These are phyloP conservation scores for Lindbergichthys nudifrons DNA, from an alignment of 2,797 vertebrate species.

Conservation along the genomic window DNA sequence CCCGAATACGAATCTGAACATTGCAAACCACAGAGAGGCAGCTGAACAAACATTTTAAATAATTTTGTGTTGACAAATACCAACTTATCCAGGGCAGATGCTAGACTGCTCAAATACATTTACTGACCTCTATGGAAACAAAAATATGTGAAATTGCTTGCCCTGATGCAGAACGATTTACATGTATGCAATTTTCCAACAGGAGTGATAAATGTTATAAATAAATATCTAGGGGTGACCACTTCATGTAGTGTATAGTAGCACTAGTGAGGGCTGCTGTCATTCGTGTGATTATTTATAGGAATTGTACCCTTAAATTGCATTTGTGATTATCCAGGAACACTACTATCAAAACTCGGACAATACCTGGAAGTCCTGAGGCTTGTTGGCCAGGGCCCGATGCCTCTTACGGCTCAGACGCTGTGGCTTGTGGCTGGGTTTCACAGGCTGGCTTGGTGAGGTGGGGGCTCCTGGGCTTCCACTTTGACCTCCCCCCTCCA, in stretches of 20 bases:
- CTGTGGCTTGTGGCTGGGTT: conserved; percentile 80
- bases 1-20: conserved; percentile 90
- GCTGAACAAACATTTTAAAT: conserved; percentile 18
- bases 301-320: conserved; percentile 7
- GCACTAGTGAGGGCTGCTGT: conserved; percentile 14
- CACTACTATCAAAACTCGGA: conserved; percentile 38
- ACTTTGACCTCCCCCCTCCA: conserved; percentile 54
- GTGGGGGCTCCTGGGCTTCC: conserved; percentile 56
- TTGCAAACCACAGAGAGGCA: conserved; percentile 22
- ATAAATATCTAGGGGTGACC: background rate
- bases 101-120: background rate
- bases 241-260: too few relatives aligned
- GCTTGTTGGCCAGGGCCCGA: conserved; percentile 90
- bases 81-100: background rate
- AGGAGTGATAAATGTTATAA: background rate
- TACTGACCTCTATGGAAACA: background rate
- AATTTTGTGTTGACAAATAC: conserved; percentile 6
- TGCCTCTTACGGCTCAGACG: conserved; percentile 83
- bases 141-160: conserved; percentile 3
- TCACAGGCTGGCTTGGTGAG: conserved; percentile 76
- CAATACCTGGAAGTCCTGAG: conserved; percentile 95
- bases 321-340: conserved; percentile 32
- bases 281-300: conserved; percentile 29
- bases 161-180: background rate
- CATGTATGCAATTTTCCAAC: background rate